Evolutionary conservation across 1,140 invertebrate genomes (phyloP), one percentile per base, ranked within the genome.

Genomic region (Aphidius ervi): DNA sequence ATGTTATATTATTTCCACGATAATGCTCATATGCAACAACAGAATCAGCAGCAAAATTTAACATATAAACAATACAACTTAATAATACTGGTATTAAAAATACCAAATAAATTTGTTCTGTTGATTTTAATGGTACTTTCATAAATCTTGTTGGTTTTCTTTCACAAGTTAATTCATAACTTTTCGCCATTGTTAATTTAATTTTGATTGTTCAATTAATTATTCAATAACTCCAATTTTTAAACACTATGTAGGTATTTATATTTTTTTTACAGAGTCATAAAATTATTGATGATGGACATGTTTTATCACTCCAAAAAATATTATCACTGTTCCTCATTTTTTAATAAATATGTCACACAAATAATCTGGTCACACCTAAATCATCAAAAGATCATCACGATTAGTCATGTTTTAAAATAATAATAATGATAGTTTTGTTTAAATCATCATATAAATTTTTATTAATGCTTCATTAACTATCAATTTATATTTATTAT

Each of bases 11-110:
- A 6, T 72, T 63, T 64, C 83, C 80, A 42, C 68, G 72, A 53
- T 76, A 80, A 67, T 82, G 80, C 62, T 82, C 75, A 50, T 79
- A 66, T 46, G 76, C 75, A 3, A 83, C 75, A 1, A 74, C 81
- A 3, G 82, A 58, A 63, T 84, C 82, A 2, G 73, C 71, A 5
- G 81, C 73, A 50, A 83, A 80, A 46, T 82, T 68, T 41, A 81
- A 49, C 20, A 81, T 72, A 48, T 82, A 84, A 23, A 82, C 53
- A 5, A 73, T 41, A 64, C 78, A 80, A 40, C 70, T 70, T 4
- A 78, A 58, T 5, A 83, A 37, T 5, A 74, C 67, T 55, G 82
- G 82, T 41, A 82, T 65, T 42, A 84, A 68, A 65, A 82, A 80
- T 43, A 80, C 68, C 8, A 81, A 63, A 50, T 73, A 75, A 62